Evolutionary conservation across 2,797 vertebrate genomes (phyloP), one percentile per base, ranked within the genome.

Genomic region (Cyprinodon diabolis): DNA sequence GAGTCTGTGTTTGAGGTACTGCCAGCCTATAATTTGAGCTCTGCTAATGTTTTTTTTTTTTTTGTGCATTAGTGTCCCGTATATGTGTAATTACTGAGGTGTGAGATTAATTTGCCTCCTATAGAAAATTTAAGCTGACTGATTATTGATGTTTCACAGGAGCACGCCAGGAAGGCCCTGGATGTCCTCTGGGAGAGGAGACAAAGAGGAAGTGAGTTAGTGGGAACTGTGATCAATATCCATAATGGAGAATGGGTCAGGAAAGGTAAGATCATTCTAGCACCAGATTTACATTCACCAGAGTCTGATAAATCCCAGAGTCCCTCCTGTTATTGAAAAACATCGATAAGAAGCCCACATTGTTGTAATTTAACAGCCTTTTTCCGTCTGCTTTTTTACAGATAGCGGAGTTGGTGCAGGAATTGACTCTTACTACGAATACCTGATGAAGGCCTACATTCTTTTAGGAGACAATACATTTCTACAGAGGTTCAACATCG

Each of bases 391-490:
- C 30, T 30, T 82, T 71, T 85, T 74, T 81, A 51, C 85, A 96
- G 95, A 96, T 40, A 96, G 95, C 54, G 95, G 95, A 40, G 95
- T 96, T 19, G 95, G 95, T 19, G 95, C 95, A 55, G 95, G 95
- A 76, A 96, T 96, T 2, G 95, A 96, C 86, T 96, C 95, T 0
- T 96, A 96, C 89, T 96, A 96, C 37, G 95, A 96, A 82, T 96
- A 96, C 82, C 83, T 96, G 83, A 96, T 96, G 95, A 96, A 96
- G 88, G 95, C 95, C 43, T 96, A 96, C 76, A 96, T 96, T 86
- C 93, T 96, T 71, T 90, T 96, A 1, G 95, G 95, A 81, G 95
- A 96, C 86, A 84, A 91, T 56, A 90, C 95, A 52, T 96, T 94
- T 83, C 89, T 96, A 74, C 94, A 96, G 65, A 91, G 95, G 77